Conservation (phyloP, 2,797 vertebrate species). For the Onychomys leucogaster region DNA sequence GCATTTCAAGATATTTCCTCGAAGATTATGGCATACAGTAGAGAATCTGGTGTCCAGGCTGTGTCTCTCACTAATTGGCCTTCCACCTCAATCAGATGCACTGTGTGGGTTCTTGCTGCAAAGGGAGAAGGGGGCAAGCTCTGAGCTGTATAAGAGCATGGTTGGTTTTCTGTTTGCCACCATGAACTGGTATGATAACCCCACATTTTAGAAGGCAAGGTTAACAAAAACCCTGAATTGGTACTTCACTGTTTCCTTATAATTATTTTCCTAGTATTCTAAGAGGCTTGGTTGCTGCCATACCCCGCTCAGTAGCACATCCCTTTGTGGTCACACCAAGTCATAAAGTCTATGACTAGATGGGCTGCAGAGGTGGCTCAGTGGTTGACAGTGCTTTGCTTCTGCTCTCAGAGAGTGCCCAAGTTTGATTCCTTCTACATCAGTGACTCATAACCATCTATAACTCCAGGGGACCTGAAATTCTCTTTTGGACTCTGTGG, state of each 20-base stretch:
- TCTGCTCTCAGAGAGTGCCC: background rate
- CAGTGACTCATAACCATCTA: background rate
- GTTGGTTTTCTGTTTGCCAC: background rate
- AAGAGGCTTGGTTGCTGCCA: background rate
- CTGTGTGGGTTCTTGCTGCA: background rate
- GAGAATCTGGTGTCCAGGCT: background rate
- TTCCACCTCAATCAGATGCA: background rate
- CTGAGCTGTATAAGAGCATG: background rate
- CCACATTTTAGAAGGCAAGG: slow-evolving; percentile 32
- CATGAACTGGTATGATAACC: slow-evolving; percentile 1
- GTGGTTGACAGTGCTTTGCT: too few relatives aligned
- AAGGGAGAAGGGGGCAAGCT: background rate
- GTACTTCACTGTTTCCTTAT: slow-evolving; percentile 40
- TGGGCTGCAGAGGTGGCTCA: too few relatives aligned
- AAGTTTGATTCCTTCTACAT: background rate
- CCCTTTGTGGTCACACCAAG: background rate
- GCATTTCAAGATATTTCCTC: background rate
- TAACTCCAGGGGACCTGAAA: background rate
- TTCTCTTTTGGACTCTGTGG: background rate
- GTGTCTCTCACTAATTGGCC: background rate
- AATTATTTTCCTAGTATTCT: slow-evolving; percentile 32
- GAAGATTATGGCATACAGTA: background rate
- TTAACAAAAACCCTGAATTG: slow-evolving; percentile 32
- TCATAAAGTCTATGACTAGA: background rate
- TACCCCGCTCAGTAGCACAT: background rate